Percentiles rank a stretch among this genome's conserved stretches.
These are phyloP conservation scores for Gallirallus australis DNA, from an alignment of 2,797 vertebrate species.

Conservation along the genomic window DNA sequence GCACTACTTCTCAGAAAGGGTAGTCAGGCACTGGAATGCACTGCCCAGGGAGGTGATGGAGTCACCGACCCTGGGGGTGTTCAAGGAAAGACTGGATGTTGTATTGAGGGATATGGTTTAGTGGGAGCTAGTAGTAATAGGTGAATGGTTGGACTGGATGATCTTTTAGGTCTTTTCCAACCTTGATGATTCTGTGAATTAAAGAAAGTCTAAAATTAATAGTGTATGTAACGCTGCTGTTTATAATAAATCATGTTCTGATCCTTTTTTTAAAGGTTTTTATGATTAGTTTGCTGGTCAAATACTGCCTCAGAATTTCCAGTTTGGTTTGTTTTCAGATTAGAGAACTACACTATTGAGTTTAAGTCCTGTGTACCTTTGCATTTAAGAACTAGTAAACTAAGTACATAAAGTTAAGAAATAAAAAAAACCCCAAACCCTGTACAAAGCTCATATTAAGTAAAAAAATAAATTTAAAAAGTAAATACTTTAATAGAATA, in stretches of 20 bases:
- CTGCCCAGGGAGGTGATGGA: no score
- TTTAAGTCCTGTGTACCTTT: neutral
- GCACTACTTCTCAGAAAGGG: no score
- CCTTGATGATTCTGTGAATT: no score
- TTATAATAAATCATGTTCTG: neutral
- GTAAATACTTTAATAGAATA: neutral
- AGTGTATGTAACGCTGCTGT: neutral
- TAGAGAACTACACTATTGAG: neutral
- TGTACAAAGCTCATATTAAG: accelerated
- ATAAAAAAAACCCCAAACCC: neutral
- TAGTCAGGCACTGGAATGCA: no score
- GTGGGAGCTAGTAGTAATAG: no score
- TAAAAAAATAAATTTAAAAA: neutral
- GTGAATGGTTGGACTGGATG: no score
- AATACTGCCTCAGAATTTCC: neutral
- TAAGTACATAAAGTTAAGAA: neutral
- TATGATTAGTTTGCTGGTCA: neutral
- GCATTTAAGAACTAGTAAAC: neutral
- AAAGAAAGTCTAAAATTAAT: neutral
- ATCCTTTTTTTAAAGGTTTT: neutral
- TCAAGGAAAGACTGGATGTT: no score
- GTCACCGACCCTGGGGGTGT: no score
- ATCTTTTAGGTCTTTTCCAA: no score
- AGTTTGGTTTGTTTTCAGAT: neutral
- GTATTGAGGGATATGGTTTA: no score